Conservation (phyloP, 1,140 invertebrate species). For the Drosophila malerkotliana region DNA sequence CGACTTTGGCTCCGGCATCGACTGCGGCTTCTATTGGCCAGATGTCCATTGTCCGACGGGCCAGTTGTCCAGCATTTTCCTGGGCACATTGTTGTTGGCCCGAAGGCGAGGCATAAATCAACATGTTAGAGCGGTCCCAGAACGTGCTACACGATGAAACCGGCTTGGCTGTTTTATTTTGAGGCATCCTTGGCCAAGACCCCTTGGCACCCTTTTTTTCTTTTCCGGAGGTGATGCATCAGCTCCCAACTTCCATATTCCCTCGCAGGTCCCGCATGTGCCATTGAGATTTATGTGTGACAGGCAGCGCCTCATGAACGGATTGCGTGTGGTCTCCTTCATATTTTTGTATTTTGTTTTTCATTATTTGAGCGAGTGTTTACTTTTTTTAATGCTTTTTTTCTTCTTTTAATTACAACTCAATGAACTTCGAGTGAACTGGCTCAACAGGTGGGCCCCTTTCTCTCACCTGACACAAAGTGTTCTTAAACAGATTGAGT, state of each 20-base stretch:
- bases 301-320: slow-evolving; percentile 58
- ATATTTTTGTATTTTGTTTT: slow-evolving; percentile 22
- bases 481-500: slow-evolving; percentile 58
- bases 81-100: slow-evolving; percentile 32
- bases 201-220: slow-evolving; percentile 58
- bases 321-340: slow-evolving; percentile 63
- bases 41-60: slow-evolving; percentile 11
- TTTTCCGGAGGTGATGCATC: slow-evolving; percentile 55
- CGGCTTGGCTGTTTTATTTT: slow-evolving; percentile 33
- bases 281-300: slow-evolving; percentile 72
- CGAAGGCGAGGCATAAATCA: slow-evolving; percentile 62
- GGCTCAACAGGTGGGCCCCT: slow-evolving; percentile 68
- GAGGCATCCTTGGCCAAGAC: slow-evolving; percentile 59
- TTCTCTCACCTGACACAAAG: slow-evolving; percentile 56
- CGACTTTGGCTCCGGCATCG: slow-evolving; percentile 26
- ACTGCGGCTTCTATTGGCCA: slow-evolving; percentile 10
- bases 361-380: slow-evolving; percentile 14
- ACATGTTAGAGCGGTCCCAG: slow-evolving; percentile 56
- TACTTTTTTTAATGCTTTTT: slow-evolving; percentile 6
- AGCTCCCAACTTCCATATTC: not conserved
- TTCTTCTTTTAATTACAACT: slow-evolving; percentile 66
- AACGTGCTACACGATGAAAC: slow-evolving; percentile 36
- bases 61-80: slow-evolving; percentile 16
- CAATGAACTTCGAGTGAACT: slow-evolving; percentile 74
- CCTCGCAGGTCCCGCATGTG: slow-evolving; percentile 39